Evolutionary conservation across 2,797 vertebrate species (phyloP), one percentile per base, ranked within the genome.

Genomic region (Chloroceryle inda): DNA sequence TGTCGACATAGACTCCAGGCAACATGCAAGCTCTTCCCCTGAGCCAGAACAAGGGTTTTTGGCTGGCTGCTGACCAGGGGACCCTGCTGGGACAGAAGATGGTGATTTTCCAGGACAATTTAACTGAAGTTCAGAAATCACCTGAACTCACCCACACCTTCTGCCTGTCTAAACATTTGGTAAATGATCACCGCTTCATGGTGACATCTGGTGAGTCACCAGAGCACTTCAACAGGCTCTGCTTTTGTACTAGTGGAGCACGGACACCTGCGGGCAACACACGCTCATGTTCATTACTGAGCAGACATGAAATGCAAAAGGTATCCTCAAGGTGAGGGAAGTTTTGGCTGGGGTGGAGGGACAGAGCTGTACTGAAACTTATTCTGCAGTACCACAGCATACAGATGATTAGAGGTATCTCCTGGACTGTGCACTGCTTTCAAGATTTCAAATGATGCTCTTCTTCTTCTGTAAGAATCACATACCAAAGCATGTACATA

Each of bases 21-120:
- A 29, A 63, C 2, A 6, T 2, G 5, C 20, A 29, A 14, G 40
- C 45, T n/a, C 4, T 3, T 1, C 18, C 26, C 33, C 1, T 2
- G 44, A 38, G 49, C 18, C 33, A 79, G 33, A 71, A 44, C 0
- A 0, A 4, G 35, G 35, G 9, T 56, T n/a, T 76, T 27, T 0
- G 7, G 62, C 33, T 6, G 7, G 33, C 44, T 63, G 35, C 44
- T 84, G 64, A 37, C 8, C 40, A 29, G 45, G 33, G 6, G 24
- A 49, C 31, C 11, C n/a, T 0, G 0, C 33, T 49, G 33, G 42
- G 44, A 59, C 29, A 58, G 61, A 62, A 11, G 5, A 7, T 5
- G 29, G 1, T 49, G 37, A 75, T 58, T 84, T 78, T 24, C 35
- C 40, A n/a, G 50, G 1, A 21, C 8, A 59, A 81, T 52, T 69